phyloP scores from a whole-genome alignment of 1,140 invertebrate species.

The Hetaerina americana region DNA sequence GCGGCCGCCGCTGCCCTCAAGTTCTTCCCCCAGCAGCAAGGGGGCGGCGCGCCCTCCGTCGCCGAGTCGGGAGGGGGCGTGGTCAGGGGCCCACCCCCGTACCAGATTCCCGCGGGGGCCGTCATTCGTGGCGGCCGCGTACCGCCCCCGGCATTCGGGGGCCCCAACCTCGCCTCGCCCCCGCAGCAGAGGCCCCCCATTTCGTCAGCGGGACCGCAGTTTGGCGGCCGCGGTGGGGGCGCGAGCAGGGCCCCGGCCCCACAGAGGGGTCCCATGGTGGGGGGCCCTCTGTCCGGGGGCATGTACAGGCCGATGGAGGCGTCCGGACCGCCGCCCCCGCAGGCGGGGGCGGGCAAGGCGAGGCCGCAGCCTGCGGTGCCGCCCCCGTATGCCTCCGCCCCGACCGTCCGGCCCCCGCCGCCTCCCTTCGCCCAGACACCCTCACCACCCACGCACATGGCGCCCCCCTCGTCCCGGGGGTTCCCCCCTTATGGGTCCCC shows the following conservation, averaged over 20 bases:
- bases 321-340: no score
- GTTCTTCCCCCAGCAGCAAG: conserved; percentile 28
- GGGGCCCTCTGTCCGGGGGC: neutral
- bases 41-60: neutral
- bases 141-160: neutral
- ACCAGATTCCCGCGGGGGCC: conserved; percentile 27
- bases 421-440: conserved; percentile 15
- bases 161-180: neutral
- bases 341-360: neutral
- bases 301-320: neutral
- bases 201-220: neutral
- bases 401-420: no score
- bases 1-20: conserved; percentile 30
- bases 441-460: conserved; percentile 17
- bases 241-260: neutral
- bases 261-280: neutral
- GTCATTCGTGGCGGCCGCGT: conserved; percentile 19
- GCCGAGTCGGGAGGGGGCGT: neutral
- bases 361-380: conserved; percentile 25
- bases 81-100: conserved; percentile 18
- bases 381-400: conserved; percentile 20
- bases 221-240: neutral
- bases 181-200: neutral
- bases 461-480: conserved; percentile 13
- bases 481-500: conserved; percentile 16